Conservation (phyloP, 2,797 vertebrate genomes). For the Dicrostonyx torquatus region DNA sequence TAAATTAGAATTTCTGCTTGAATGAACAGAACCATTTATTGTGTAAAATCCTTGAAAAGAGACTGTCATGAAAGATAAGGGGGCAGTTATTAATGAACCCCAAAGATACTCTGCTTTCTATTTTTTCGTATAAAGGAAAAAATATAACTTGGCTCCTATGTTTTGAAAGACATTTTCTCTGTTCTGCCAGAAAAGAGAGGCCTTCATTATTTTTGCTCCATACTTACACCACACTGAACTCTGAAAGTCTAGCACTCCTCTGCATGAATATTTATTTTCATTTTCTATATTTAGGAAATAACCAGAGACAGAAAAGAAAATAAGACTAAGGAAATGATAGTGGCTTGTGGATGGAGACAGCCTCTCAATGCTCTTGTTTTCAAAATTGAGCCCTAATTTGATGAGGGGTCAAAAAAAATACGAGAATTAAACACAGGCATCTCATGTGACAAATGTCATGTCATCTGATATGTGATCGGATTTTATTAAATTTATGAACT, state of each 20-base stretch:
- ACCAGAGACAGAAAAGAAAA: not conserved
- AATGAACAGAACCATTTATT: not conserved
- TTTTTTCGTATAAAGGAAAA: not conserved
- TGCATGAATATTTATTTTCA: not conserved
- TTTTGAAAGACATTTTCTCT: not conserved
- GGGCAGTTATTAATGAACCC: not conserved
- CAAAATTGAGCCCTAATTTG: not conserved
- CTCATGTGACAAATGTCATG: too few relatives aligned
- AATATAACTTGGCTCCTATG: not conserved
- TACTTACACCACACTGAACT: not conserved
- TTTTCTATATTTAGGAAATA: not conserved
- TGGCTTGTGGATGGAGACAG: fast-evolving
- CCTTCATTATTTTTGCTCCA: not conserved
- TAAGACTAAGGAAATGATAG: fast-evolving
- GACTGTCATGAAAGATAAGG: too few relatives aligned
- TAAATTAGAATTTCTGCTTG: not conserved
- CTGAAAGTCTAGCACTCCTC: not conserved
- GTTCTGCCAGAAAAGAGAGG: not conserved
- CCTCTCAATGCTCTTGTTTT: not conserved
- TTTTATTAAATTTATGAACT: not conserved
- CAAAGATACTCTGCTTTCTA: not conserved
- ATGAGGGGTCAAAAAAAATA: not conserved
- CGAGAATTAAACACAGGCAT: not conserved
- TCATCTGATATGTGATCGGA: not conserved
- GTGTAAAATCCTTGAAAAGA: not conserved